A percentile compares a stretch with the other conserved stretches of the same genome.
Evolutionary conservation across 2,888 invertebrate genomes (phyloP).

Genomic region (Copidosoma aretas): DNA sequence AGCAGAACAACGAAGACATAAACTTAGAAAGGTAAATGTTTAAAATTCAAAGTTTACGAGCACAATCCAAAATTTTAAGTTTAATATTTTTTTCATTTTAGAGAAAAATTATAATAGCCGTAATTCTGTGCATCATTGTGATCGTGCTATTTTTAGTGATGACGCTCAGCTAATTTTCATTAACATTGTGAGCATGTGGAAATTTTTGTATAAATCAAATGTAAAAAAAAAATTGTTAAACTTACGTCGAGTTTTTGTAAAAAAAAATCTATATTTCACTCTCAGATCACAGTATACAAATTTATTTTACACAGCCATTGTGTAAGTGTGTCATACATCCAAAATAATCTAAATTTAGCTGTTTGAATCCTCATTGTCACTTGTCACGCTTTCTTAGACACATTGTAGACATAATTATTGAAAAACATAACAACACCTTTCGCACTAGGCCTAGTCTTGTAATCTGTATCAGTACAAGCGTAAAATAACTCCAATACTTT

Average conservation of each 20-base stretch:
- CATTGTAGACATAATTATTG: conserved; percentile 13
- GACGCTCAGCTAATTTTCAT: too few relatives aligned
- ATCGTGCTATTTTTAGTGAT: conserved; percentile 53
- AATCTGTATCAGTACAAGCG: conserved; percentile 72
- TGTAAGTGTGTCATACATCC: too few relatives aligned
- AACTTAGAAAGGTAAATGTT: conserved; percentile 65
- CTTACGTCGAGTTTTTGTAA: conserved; percentile 49
- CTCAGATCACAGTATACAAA: not conserved
- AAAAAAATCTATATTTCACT: conserved; percentile 12
- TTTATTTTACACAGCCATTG: too few relatives aligned
- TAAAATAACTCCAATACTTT: conserved; percentile 74
- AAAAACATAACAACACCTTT: conserved; percentile 65
- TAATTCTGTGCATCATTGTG: conserved; percentile 53
- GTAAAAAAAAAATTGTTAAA: too few relatives aligned
- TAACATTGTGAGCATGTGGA: not conserved
- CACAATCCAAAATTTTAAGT: not conserved
- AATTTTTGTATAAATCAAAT: conserved; percentile 31
- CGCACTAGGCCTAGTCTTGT: conserved; percentile 70
- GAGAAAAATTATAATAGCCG: conserved; percentile 31
- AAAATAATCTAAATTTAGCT: not conserved
- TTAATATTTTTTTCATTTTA: conserved; percentile 22
- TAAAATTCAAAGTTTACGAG: not conserved
- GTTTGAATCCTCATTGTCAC: too few relatives aligned
- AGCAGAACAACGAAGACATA: conserved; percentile 64
- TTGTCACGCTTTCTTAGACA: too few relatives aligned